Evolutionary conservation across 2,113 vertebrate species (phyloP).

Genomic region (Urocolius indicus): DNA sequence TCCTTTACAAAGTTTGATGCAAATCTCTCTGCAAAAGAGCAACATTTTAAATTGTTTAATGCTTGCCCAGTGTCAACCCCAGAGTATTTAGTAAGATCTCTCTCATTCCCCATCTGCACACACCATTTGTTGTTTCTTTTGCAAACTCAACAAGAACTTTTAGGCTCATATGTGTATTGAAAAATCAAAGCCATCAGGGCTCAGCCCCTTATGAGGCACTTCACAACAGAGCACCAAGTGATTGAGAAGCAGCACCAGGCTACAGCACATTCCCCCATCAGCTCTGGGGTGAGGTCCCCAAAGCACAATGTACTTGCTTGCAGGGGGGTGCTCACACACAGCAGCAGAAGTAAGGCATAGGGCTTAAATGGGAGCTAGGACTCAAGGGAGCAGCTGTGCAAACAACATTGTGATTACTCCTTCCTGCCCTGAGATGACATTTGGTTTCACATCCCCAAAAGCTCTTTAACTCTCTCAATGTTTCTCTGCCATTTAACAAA

Average conservation of each 20-base stretch:
- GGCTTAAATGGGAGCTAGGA: background rate
- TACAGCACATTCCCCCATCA: background rate
- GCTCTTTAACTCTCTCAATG: background rate
- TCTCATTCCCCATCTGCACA: background rate
- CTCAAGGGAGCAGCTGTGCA: background rate
- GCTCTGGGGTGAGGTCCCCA: background rate
- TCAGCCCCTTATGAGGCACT: background rate
- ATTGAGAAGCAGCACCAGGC: background rate
- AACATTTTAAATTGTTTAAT: background rate
- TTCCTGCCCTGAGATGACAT: conserved; percentile 3
- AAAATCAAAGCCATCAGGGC: background rate
- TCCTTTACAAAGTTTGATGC: background rate
- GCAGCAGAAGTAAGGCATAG: background rate
- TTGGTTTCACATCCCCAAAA: conserved; percentile 10
- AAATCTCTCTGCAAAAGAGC: background rate
- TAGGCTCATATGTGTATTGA: background rate
- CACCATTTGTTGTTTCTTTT: background rate
- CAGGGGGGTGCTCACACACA: background rate
- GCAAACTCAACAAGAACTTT: background rate
- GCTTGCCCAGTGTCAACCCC: background rate
- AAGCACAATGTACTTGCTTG: background rate
- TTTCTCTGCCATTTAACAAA: conserved; percentile 45
- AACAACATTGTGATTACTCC: background rate
- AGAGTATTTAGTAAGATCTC: background rate
- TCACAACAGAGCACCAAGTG: background rate